These are phyloP conservation scores for Macrophya annulata DNA, from an alignment of 2,888 invertebrate genomes.

Conservation along the genomic window DNA sequence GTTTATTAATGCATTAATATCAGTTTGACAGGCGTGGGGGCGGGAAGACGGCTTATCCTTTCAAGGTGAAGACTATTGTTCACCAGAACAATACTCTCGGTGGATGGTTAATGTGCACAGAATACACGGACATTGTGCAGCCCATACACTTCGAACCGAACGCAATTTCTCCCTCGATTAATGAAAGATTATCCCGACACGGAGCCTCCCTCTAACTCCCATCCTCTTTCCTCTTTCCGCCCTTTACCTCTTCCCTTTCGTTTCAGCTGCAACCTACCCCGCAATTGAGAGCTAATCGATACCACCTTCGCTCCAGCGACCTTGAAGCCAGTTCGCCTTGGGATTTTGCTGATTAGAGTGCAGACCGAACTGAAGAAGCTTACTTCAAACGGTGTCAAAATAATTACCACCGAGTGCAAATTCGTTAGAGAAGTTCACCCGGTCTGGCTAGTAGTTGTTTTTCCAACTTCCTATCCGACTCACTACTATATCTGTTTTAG, in stretches of 20 bases:
- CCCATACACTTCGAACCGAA: conserved; percentile 38
- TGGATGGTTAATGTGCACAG: conserved; percentile 48
- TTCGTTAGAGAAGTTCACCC: neutral
- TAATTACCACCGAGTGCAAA: no score
- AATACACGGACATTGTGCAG: conserved; percentile 44
- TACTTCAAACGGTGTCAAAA: neutral
- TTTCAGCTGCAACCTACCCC: conserved; percentile 31
- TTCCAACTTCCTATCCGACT: neutral
- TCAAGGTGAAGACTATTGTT: conserved; percentile 47
- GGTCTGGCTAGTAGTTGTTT: neutral
- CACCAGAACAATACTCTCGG: conserved; percentile 40
- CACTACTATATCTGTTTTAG: neutral
- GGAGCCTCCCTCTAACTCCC: neutral
- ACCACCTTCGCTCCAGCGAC: conserved; percentile 40
- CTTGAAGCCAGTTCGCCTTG: neutral
- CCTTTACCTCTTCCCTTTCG: conserved; percentile 15
- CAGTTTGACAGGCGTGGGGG: conserved; percentile 38
- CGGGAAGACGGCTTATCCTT: conserved; percentile 46
- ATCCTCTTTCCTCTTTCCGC: neutral
- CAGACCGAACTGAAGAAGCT: neutral
- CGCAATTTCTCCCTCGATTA: conserved; percentile 48
- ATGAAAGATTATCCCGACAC: conserved; percentile 52
- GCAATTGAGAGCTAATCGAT: conserved; percentile 50
- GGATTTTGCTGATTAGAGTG: conserved; percentile 17
- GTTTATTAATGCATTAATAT: conserved; percentile 55